Base-by-base conservation (phyloP, 92 coral and sea anemone species). In the Zoanthus sansibaricus region DNA sequence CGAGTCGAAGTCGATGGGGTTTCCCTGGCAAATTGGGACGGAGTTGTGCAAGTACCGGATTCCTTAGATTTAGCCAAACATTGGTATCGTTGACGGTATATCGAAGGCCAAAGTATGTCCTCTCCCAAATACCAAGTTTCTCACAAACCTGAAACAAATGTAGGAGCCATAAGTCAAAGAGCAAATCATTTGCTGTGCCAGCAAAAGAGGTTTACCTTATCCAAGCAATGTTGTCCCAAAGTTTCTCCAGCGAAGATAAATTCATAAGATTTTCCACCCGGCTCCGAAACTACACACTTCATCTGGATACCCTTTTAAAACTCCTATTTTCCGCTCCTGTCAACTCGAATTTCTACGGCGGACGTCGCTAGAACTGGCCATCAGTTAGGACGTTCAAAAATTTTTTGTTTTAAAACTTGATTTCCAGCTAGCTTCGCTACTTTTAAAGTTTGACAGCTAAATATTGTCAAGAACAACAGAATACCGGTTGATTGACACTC, bases 1-100 rank as follows among this genome's bases (percentile, higher is more conserved):
- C 99, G 33, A 97, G 95, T 58, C 97, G 98, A 80, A 97, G 95
- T 7, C 99, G 94, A 80, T 97, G 98, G 76, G 98, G 99, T 92
- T 97, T 97, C 69, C 98, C 97, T 33, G 99, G 96, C 78, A 97
- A 30, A 82, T 97, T 98, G 0, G 99, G 99, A 64, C 99, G 95
- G 77, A 95, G 95, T 89, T 97, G 99, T 76, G 99, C 93, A 59
- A 94, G 83, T 52, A 97, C 92, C 51, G 99, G 99, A 82, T 97
- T 97, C 84, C 99, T 91, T 61, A 97, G 88, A 83, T 97, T 97
- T 78, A 97, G 83, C 99, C 99, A 97, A 46, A 93, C 93, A 74
- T 90, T 94, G 32, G 94, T 92, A 59, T 97, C 99, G 87, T 95
- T 93, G 5, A 91, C 91, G 25, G 92, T 42, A 82, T 94, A 90